These are phyloP conservation scores for Mugil cephalus DNA, from an alignment of 2,113 vertebrate genomes.

Conservation along the genomic window DNA sequence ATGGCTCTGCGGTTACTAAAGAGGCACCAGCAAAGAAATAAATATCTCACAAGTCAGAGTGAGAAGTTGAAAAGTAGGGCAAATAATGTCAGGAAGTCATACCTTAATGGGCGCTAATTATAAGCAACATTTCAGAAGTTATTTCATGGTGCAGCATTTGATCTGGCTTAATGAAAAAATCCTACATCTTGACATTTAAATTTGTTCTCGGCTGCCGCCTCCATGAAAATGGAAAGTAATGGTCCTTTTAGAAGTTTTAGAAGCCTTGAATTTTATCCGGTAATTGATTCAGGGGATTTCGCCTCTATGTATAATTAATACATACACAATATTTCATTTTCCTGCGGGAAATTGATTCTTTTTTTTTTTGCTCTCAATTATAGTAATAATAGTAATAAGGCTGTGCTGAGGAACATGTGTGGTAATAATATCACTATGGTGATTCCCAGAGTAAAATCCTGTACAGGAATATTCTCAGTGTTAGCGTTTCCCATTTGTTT, in stretches of 20 bases:
- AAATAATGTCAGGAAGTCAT: conserved; percentile 11
- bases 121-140: conserved; percentile 34
- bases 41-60: neutral
- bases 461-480: neutral
- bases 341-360: conserved; percentile 26
- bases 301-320: conserved; percentile 58
- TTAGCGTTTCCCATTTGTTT: conserved; percentile 2
- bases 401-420: conserved; percentile 10
- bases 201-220: conserved; percentile 20
- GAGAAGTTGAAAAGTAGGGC: conserved; percentile 15
- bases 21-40: conserved; percentile 1
- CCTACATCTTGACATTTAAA: conserved; percentile 53
- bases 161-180: conserved; percentile 43
- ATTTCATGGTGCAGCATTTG: conserved; percentile 34
- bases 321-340: conserved; percentile 55
- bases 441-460: conserved; percentile 6
- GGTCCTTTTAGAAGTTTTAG: conserved; percentile 46
- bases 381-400: conserved; percentile 30
- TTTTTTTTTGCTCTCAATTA: conserved; percentile 39
- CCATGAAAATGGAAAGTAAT: conserved; percentile 48
- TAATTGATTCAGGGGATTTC: conserved; percentile 52
- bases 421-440: neutral
- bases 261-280: conserved; percentile 40
- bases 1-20: neutral
- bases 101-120: conserved; percentile 44